phyloP scores from a whole-genome alignment of 2,888 invertebrate species.

The Tyria jacobaeae region DNA sequence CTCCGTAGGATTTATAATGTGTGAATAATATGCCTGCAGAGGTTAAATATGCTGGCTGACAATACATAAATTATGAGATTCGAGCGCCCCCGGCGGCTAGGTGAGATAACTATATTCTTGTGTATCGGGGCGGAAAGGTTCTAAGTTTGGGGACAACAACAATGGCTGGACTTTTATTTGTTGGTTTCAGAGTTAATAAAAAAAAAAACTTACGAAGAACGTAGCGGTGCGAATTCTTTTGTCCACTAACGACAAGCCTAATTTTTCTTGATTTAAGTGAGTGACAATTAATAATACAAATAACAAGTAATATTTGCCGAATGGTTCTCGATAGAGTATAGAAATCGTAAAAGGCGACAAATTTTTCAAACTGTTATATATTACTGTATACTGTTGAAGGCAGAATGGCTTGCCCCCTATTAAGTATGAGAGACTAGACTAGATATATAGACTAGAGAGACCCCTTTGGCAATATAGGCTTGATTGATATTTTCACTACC shows the following conservation, averaged over 20 bases:
- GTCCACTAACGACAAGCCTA: background rate
- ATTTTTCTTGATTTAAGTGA: too few species aligned
- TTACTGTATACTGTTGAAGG: too few species aligned
- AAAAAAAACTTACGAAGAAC: slow-evolving; percentile 1
- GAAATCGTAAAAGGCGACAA: too few species aligned
- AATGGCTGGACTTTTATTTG: slow-evolving; percentile 40
- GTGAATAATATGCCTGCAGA: slow-evolving; percentile 78
- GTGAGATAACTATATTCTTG: slow-evolving; percentile 80
- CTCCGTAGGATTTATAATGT: slow-evolving; percentile 83
- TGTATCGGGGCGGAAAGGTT: slow-evolving; percentile 77
- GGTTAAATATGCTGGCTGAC: slow-evolving; percentile 80
- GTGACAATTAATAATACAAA: too few species aligned
- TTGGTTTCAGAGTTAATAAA: slow-evolving; percentile 32
- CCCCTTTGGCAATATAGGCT: too few species aligned
- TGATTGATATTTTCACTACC: too few species aligned
- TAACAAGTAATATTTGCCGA: too few species aligned
- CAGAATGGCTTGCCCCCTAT: too few species aligned
- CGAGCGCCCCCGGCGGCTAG: slow-evolving; percentile 56
- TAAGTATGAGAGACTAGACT: too few species aligned
- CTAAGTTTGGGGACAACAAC: slow-evolving; percentile 63
- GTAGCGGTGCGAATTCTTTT: slow-evolving; percentile 1
- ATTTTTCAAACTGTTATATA: too few species aligned
- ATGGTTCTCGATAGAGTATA: too few species aligned
- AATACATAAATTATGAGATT: slow-evolving; percentile 83
- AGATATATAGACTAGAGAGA: too few species aligned